Base-by-base conservation (phyloP, 1,140 invertebrate genomes). In the Meloidogyne floridensis region DNA sequence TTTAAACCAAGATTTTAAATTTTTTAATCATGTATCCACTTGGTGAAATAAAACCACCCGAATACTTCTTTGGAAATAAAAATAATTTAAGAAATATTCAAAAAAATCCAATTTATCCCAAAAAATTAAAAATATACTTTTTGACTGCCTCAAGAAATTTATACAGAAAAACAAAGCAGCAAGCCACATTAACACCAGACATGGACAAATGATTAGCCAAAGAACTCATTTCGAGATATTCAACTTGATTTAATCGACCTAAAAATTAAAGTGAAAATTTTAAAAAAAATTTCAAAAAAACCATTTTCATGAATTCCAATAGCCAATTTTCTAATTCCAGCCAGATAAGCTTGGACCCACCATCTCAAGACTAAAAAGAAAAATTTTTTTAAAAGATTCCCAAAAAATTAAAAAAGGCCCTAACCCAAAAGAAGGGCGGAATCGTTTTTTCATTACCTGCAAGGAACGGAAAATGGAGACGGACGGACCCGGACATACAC, bases 271-370 rank as follows among this genome's bases (percentile, higher is more conserved):
- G 0, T 54, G 10, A 3, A 10, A 54, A 54, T 54, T 59, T 47
- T 8, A 6, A 47, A 47, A 47, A 15, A 59, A 56, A 56, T 15
- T n/a, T 4, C n/a, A 65, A 18, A 65, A n/a, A n/a, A n/a, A 79
- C 59, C 11, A 18, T 71, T 71, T 71, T 79, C 77, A 18, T 79
- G 77, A 5, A 72, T 9, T 42, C 77, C 77, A 43, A 79, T 10
- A 43, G 53, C 72, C 20, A 72, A 47, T 71, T 79, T 18, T 72
- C 72, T 79, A 51, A 79, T 79, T 69, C 77, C 77, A 47, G 43
- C 72, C 11, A 79, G 51, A 47, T 79, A 79, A 11, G 77, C 69
- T 47, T 79, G 77, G 65, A 79, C 42, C 77, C 77, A 79, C 77
- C 77, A 79, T 47, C 20, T 79, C 8, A 79, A 72, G 0, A 72